A percentile compares a stretch with the other conserved stretches of the same genome.
phyloP scores from a whole-genome alignment of 2,888 invertebrate species.

The Acleris laterana region DNA sequence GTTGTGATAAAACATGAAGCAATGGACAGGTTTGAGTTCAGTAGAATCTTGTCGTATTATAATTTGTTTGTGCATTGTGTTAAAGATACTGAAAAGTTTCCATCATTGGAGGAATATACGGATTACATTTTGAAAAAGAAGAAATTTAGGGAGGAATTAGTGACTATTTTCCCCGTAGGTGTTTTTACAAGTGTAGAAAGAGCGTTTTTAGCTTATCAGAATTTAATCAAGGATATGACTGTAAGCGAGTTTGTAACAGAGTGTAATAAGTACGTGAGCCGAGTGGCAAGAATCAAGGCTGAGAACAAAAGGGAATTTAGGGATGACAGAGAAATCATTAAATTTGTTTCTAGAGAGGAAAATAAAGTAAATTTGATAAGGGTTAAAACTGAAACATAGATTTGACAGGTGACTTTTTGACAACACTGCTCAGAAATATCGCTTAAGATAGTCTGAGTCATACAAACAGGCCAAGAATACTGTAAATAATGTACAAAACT shows the following conservation, averaged over 20 bases:
- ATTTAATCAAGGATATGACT: conserved; percentile 35
- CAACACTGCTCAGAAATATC: no score
- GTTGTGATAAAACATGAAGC: conserved; percentile 40
- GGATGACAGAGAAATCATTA: conserved; percentile 42
- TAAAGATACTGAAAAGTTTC: conserved; percentile 38
- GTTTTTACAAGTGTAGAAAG: conserved; percentile 15
- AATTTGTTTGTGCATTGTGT: conserved; percentile 43
- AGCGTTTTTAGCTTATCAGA: conserved; percentile 39
- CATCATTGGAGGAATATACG: conserved; percentile 39
- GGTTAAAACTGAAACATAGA: no score
- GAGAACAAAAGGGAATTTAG: conserved; percentile 42
- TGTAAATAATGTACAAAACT: no score
- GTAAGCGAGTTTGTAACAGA: conserved; percentile 41
- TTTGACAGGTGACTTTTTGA: no score
- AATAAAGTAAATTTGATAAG: conserved; percentile 34
- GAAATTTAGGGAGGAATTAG: conserved; percentile 24
- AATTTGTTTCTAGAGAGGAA: conserved; percentile 43
- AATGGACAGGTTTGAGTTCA: conserved; percentile 44
- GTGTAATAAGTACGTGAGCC: conserved; percentile 36
- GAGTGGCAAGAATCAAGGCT: conserved; percentile 37
- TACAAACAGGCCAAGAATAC: no score
- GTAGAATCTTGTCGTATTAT: conserved; percentile 41
- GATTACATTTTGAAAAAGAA: conserved; percentile 41
- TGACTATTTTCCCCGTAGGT: conserved; percentile 39
- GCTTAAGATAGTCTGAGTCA: no score